Evolutionary conservation across 2,113 vertebrate species (phyloP).

Genomic region (Thamnaconus septentrionalis): DNA sequence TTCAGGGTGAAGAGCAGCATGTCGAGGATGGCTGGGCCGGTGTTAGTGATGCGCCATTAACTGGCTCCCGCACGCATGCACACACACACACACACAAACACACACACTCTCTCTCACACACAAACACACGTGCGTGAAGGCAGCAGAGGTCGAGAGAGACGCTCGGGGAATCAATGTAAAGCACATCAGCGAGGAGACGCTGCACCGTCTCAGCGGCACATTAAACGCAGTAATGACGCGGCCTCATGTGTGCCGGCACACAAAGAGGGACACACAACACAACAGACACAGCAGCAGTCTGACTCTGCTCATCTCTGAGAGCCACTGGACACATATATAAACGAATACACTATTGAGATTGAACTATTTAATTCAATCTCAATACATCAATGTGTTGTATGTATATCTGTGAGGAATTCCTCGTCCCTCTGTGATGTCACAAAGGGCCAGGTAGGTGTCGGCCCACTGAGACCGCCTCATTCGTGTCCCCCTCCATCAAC

Average conservation of each 20-base stretch:
- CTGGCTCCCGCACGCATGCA: slow-evolving; percentile 40
- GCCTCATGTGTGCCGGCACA: no score
- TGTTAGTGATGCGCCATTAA: slow-evolving; percentile 65
- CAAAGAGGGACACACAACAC: no score
- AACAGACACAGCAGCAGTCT: not conserved
- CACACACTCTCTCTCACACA: slow-evolving; percentile 14
- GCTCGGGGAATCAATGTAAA: slow-evolving; percentile 48
- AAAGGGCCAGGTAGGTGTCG: no score
- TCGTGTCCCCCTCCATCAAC: no score
- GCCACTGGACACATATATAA: no score
- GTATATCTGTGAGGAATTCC: no score
- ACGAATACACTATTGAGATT: no score
- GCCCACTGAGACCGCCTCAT: no score
- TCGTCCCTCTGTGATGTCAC: no score
- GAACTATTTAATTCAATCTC: no score
- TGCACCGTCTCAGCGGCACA: slow-evolving; percentile 28
- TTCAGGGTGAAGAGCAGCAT: slow-evolving; percentile 58
- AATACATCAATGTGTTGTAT: no score
- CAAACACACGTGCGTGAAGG: slow-evolving; percentile 24
- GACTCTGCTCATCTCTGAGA: no score
- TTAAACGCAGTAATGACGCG: slow-evolving; percentile 1
- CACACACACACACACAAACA: not conserved
- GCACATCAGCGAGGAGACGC: slow-evolving; percentile 31
- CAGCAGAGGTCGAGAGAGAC: slow-evolving; percentile 18
- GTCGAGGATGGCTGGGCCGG: slow-evolving; percentile 56